Conservation (phyloP, 1,140 invertebrate genomes). For the Bombus vancouverensis region DNA sequence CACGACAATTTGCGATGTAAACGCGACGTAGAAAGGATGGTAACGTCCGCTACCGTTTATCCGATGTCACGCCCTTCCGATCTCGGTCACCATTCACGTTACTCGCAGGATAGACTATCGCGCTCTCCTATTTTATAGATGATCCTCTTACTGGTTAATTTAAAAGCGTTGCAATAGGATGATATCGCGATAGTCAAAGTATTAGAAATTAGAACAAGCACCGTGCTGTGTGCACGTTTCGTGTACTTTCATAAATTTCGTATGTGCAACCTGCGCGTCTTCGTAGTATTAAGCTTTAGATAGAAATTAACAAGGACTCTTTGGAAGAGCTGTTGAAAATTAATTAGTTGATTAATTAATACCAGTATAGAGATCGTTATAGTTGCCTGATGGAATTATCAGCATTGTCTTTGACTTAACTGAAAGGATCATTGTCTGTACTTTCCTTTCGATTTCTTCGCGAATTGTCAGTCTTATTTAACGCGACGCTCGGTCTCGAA, state of each 20-base stretch:
- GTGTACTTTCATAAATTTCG: too few relatives aligned
- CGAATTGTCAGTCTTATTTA: not conserved
- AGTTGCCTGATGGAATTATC: too few relatives aligned
- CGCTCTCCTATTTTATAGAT: not conserved
- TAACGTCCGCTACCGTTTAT: not conserved
- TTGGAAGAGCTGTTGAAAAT: too few relatives aligned
- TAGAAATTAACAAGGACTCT: accelerated
- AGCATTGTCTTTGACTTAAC: too few relatives aligned
- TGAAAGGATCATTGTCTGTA: not conserved
- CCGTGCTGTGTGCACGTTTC: too few relatives aligned
- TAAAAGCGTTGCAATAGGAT: not conserved
- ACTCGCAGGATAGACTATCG: too few relatives aligned
- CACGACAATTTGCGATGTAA: not conserved
- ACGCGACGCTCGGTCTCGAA: not conserved
- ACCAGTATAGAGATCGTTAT: too few relatives aligned
- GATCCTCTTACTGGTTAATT: not conserved
- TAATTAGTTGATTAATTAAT: too few relatives aligned
- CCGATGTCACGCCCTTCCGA: conserved; percentile 26
- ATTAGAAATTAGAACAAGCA: too few relatives aligned
- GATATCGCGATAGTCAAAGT: not conserved
- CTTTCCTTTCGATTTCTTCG: not conserved
- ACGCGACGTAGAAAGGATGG: not conserved
- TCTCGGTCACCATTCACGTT: not conserved
- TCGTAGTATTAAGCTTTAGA: too few relatives aligned
- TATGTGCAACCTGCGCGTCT: too few relatives aligned